Evolutionary conservation across 53 echinoderm and acorn worm species (phyloP).

Genomic region (Temnopleurus reevesii): DNA sequence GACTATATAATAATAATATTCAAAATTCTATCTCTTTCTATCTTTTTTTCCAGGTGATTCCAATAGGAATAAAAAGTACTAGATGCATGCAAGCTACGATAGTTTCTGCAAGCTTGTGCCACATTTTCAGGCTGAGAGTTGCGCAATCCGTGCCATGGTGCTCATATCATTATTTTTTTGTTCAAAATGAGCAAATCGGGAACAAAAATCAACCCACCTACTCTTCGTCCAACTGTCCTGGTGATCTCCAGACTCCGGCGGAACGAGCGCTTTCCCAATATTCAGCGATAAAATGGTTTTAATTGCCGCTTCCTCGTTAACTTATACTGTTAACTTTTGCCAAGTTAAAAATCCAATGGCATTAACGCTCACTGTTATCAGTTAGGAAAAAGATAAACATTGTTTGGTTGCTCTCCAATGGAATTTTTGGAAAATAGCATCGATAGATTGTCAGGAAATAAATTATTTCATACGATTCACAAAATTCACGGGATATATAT

Average conservation of each 20-base stretch:
- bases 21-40: neutral
- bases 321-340: no score
- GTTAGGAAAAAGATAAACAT: no score
- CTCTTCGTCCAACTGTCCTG: neutral
- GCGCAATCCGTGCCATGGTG: neutral
- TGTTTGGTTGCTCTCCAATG: no score
- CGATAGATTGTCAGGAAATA: no score
- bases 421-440: no score
- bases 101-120: neutral
- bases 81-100: neutral
- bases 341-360: no score
- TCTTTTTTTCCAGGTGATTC: neutral
- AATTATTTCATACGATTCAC: no score
- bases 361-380: no score
- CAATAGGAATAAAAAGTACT: neutral
- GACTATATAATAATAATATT: no score
- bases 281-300: neutral
- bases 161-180: neutral
- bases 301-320: neutral
- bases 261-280: neutral
- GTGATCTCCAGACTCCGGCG: neutral
- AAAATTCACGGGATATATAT: no score
- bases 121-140: neutral
- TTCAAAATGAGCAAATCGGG: neutral
- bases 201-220: constrained; percentile 29